These are phyloP conservation scores for Dromius quadrimaculatus DNA, from an alignment of 2,888 invertebrate species.

Conservation along the genomic window DNA sequence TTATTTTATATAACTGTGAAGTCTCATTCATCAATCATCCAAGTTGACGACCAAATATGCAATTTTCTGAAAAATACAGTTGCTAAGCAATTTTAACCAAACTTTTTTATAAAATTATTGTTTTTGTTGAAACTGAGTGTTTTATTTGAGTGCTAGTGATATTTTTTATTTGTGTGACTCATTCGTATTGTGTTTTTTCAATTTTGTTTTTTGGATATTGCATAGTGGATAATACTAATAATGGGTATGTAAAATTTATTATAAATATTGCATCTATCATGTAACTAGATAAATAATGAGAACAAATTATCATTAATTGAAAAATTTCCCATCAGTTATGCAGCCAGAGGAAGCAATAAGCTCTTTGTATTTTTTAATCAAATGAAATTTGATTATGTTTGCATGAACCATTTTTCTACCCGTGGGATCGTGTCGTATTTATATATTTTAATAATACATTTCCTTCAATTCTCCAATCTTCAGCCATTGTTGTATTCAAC, in stretches of 20 bases:
- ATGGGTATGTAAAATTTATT: conserved; percentile 34
- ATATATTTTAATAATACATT: conserved; percentile 41
- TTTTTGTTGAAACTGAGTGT: conserved; percentile 19
- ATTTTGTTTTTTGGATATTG: conserved; percentile 35
- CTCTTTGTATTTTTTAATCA: conserved; percentile 35
- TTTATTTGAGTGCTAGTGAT: conserved; percentile 14
- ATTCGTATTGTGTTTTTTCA: conserved; percentile 26
- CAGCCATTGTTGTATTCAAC: conserved; percentile 34
- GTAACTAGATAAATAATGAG: conserved; percentile 10
- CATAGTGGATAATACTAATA: conserved; percentile 25
- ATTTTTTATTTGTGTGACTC: conserved; percentile 42
- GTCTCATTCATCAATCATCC: neutral
- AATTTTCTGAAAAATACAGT: conserved; percentile 11
- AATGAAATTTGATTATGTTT: conserved; percentile 29
- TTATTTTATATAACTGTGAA: neutral
- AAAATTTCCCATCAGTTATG: conserved; percentile 2
- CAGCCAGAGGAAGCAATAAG: conserved; percentile 4
- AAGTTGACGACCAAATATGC: conserved; percentile 17
- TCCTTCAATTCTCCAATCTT: conserved; percentile 25
- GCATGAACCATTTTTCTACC: conserved; percentile 28
- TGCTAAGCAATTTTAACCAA: conserved; percentile 25
- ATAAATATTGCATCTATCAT: conserved; percentile 18
- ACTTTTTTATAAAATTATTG: conserved; percentile 29
- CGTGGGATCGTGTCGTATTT: conserved; percentile 26
- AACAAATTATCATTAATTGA: conserved; percentile 33